Evolutionary conservation across 2,888 invertebrate species (phyloP).

Genomic region (Zhuqinia jingwanae): DNA sequence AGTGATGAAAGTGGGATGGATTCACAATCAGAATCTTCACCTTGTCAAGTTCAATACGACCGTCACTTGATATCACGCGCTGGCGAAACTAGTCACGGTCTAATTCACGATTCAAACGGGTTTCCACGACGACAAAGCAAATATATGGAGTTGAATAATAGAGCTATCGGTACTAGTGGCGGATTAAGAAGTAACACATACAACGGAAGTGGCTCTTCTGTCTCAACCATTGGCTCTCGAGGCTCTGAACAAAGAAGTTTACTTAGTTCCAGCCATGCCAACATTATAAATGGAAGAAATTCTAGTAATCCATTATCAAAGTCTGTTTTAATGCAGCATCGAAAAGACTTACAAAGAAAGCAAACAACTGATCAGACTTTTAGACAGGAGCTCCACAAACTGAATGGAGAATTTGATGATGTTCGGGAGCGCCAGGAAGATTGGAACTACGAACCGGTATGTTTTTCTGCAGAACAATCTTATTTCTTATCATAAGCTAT

Average conservation of each 20-base stretch:
- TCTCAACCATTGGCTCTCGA: conserved; percentile 20
- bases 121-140: conserved; percentile 14
- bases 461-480: background rate
- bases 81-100: conserved; percentile 19
- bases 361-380: conserved; percentile 1
- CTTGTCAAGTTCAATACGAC: conserved; percentile 35
- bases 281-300: background rate
- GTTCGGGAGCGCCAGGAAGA: conserved; percentile 14
- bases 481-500: too few relatives aligned
- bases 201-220: conserved; percentile 37
- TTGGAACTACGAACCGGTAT: conserved; percentile 65
- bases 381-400: too few relatives aligned
- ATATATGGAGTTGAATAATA: conserved; percentile 24
- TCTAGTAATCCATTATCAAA: conserved; percentile 24
- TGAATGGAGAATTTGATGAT: too few relatives aligned
- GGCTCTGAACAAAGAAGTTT: conserved; percentile 33
- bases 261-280: conserved; percentile 18
- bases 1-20: conserved; percentile 17
- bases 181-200: background rate
- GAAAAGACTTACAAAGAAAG: conserved; percentile 50
- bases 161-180: conserved; percentile 3
- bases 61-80: conserved; percentile 46
- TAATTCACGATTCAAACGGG: background rate
- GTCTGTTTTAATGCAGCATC: conserved; percentile 59
- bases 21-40: background rate